Evolutionary conservation across 2,797 vertebrate genomes (phyloP).

Genomic region (Gastrophryne carolinensis): DNA sequence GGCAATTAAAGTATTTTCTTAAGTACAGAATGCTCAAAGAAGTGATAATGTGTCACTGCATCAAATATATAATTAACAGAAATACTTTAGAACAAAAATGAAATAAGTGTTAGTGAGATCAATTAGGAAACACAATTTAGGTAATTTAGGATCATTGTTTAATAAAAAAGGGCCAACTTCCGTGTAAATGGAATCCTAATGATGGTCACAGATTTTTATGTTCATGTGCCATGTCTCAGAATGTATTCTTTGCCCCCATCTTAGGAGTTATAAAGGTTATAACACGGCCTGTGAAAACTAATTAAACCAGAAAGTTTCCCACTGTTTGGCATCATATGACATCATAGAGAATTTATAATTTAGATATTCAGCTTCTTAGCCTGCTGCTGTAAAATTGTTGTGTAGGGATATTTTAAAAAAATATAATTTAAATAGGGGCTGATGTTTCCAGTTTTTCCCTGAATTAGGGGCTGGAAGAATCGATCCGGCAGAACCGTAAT

Average conservation of each 20-base stretch:
- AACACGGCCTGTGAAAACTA: constrained; percentile 12
- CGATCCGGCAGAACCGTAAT: too few species aligned
- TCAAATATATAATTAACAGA: constrained; percentile 23
- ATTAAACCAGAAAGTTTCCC: constrained; percentile 22
- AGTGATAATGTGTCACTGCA: not conserved
- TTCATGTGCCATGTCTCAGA: not conserved
- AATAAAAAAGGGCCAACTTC: constrained; percentile 11
- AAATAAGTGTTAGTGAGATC: constrained; percentile 11
- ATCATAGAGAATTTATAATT: not conserved
- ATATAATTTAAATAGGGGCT: not conserved
- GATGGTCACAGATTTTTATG: constrained; percentile 13
- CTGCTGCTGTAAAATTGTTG: not conserved
- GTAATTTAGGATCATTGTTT: constrained; percentile 30
- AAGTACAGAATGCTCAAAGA: not conserved
- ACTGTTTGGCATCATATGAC: constrained; percentile 12
- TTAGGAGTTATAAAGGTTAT: constrained; percentile 14
- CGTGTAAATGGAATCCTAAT: constrained; percentile 18
- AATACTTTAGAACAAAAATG: constrained; percentile 5
- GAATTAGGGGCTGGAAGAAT: too few species aligned
- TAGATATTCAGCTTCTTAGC: not conserved
- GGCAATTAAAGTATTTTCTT: not conserved
- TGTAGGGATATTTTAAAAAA: not conserved
- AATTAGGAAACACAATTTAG: constrained; percentile 14
- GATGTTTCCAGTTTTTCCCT: too few species aligned
- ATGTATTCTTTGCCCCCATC: constrained; percentile 23